These are phyloP conservation scores for Chymomyza procnemis DNA, from an alignment of 2,888 invertebrate genomes.

Conservation along the genomic window DNA sequence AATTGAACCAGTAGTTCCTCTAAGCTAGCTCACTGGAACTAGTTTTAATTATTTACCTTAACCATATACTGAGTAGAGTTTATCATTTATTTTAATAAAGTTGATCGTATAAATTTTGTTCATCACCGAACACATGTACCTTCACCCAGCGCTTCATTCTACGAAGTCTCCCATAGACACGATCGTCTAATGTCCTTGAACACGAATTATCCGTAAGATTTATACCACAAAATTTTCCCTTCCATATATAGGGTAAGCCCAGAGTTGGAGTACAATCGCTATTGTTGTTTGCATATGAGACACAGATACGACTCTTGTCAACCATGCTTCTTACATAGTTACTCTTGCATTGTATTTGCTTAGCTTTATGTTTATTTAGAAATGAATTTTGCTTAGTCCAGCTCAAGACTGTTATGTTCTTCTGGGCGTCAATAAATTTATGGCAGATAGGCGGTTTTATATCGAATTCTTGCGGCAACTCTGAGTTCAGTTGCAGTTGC, in stretches of 20 bases:
- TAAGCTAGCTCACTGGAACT: too few relatives aligned
- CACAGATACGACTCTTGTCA: slow-evolving; percentile 23
- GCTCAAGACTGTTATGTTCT: not conserved
- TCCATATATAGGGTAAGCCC: slow-evolving; percentile 32
- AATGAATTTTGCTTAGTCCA: not conserved
- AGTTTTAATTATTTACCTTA: too few relatives aligned
- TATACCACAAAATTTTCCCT: slow-evolving; percentile 31
- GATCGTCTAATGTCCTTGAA: not conserved
- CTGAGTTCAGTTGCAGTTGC: slow-evolving; percentile 1
- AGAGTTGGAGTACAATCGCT: slow-evolving; percentile 4
- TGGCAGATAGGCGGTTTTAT: slow-evolving; percentile 17
- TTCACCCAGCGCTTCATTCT: slow-evolving; percentile 15
- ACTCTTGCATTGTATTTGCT: slow-evolving; percentile 1
- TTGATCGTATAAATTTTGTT: not conserved
- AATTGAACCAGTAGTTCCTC: too few relatives aligned
- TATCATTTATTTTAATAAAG: slow-evolving; percentile 1
- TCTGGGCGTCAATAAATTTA: too few relatives aligned
- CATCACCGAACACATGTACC: not conserved
- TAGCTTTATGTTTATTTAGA: not conserved
- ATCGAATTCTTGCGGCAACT: not conserved
- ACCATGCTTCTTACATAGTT: too few relatives aligned
- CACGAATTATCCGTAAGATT: slow-evolving; percentile 43
- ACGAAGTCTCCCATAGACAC: slow-evolving; percentile 30
- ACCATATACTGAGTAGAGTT: too few relatives aligned
- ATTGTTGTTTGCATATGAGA: not conserved